Conservation (phyloP, 2,113 vertebrate species). For the Sus scrofa region T2T-Sscrofa CM000812.6:16399501-16400000, state of each 20-base stretch:
- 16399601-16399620: neutral
- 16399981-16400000: neutral
- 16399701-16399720: neutral
- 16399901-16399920: neutral
- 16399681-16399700: neutral
- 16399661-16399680: neutral
- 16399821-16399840: neutral
- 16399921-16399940: neutral
- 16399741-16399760: neutral
- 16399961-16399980: neutral
- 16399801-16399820: neutral
- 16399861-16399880: neutral
- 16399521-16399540: too few species aligned
- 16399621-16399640: slow-evolving; percentile 23
- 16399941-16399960: neutral
- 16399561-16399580: too few species aligned
- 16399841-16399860: neutral
- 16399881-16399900: neutral
- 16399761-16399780: neutral
- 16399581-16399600: too few species aligned
- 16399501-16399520: too few species aligned
- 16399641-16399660: neutral
- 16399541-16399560: too few species aligned
- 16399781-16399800: neutral
- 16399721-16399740: slow-evolving; percentile 23